Evolutionary conservation across 1,140 invertebrate species (phyloP).

Genomic region (Diachasmimorpha longicaudata): DNA sequence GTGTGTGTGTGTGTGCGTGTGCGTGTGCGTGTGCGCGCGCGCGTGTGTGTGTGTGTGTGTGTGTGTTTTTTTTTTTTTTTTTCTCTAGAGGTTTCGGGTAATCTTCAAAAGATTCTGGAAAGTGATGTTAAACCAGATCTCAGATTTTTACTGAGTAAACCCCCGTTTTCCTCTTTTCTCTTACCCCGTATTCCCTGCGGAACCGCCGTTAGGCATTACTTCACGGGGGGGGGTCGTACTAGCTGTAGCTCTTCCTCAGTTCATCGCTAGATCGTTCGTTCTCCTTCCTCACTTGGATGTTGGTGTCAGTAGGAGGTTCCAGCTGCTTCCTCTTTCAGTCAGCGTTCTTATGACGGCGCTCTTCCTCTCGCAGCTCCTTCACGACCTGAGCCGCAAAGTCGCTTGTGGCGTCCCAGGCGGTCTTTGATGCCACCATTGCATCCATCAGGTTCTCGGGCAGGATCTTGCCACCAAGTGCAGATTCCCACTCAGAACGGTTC

Average conservation of each 20-base stretch:
- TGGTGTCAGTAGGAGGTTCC: too few species aligned
- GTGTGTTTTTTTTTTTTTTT: too few species aligned
- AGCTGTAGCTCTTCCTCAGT: constrained; percentile 13
- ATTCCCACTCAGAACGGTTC: not conserved
- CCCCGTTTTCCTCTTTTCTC: not conserved
- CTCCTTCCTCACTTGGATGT: too few species aligned
- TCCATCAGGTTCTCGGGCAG: constrained; percentile 19
- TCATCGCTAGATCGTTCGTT: too few species aligned
- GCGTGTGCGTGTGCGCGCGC: too few species aligned
- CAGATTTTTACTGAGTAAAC: too few species aligned
- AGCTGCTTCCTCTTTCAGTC: not conserved
- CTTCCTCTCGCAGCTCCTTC: constrained; percentile 7
- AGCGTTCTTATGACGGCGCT: not conserved
- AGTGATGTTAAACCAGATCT: too few species aligned
- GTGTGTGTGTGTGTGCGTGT: too few species aligned
- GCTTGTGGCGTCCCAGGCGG: constrained; percentile 12
- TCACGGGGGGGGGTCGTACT: constrained; percentile 10
- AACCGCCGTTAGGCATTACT: constrained; percentile 17
- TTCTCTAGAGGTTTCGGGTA: too few species aligned
- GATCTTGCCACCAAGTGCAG: not conserved
- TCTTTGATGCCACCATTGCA: constrained; percentile 18
- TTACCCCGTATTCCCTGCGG: constrained; percentile 6
- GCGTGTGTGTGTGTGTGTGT: too few species aligned
- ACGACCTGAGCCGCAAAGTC: constrained; percentile 9
- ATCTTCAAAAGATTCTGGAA: too few species aligned